Percentiles rank a stretch among this genome's conserved stretches.
Conservation (phyloP, 2,888 invertebrate species). For the Andrena praecox region DNA sequence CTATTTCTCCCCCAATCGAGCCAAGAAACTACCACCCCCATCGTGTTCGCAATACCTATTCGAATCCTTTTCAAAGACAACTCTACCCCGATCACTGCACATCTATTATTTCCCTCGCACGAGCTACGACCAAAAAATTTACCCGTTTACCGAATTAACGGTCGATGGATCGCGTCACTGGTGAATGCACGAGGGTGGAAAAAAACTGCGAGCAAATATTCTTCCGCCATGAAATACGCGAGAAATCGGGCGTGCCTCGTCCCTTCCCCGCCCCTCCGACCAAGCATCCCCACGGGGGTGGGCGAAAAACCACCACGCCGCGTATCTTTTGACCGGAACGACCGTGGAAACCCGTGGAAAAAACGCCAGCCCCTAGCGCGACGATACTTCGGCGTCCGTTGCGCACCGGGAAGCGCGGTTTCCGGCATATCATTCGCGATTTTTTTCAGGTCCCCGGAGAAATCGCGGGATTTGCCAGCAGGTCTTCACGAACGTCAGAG, state of each 20-base stretch:
- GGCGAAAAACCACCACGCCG: not conserved
- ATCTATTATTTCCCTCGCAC: too few relatives aligned
- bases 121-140: too few relatives aligned
- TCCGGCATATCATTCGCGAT: conserved; percentile 80
- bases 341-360: conserved; percentile 36
- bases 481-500: conserved; percentile 75
- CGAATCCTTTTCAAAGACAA: too few relatives aligned
- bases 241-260: conserved; percentile 53
- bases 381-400: conserved; percentile 71
- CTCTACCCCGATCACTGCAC: too few relatives aligned
- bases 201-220: conserved; percentile 8
- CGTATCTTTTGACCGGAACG: conserved; percentile 37
- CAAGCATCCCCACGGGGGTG: conserved; percentile 28
- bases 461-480: conserved; percentile 82
- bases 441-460: conserved; percentile 81
- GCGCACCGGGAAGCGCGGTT: conserved; percentile 62
- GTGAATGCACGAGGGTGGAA: not conserved
- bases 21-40: too few relatives aligned
- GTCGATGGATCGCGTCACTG: not conserved
- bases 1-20: too few relatives aligned
- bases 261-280: conserved; percentile 26
- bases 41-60: too few relatives aligned
- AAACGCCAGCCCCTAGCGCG: conserved; percentile 49
- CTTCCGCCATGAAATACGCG: conserved; percentile 36
- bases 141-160: not conserved